Conservation (phyloP, 2,113 vertebrate species). For the Microcebus tavaratra region DNA sequence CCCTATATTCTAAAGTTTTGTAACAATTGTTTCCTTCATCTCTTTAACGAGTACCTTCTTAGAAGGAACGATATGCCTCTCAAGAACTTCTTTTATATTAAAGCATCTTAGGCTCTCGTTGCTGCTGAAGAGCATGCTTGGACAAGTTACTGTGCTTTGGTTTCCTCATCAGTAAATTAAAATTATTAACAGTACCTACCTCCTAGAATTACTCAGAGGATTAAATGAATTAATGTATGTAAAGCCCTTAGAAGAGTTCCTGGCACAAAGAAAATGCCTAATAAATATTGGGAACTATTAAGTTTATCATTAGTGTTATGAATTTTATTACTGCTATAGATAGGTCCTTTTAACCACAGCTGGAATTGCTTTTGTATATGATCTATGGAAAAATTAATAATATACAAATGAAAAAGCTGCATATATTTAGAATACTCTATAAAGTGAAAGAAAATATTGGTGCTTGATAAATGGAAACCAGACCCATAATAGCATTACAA, state of each 20-base stretch:
- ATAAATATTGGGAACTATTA: constrained; percentile 7
- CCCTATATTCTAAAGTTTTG: not conserved
- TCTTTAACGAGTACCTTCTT: not conserved
- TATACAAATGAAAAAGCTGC: constrained; percentile 46
- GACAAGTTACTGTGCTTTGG: not conserved
- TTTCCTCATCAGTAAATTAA: not conserved
- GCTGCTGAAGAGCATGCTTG: not conserved
- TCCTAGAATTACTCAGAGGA: not conserved
- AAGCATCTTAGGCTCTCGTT: not conserved
- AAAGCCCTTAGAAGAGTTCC: not conserved
- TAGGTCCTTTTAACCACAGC: not conserved
- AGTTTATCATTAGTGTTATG: constrained; percentile 2
- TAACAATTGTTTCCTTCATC: not conserved
- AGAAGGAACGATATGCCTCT: not conserved
- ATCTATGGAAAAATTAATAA: constrained; percentile 55
- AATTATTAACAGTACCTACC: not conserved
- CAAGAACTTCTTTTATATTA: not conserved
- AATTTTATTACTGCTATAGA: not conserved
- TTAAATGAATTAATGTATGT: not conserved
- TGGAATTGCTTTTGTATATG: constrained; percentile 29
- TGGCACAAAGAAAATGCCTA: not conserved
- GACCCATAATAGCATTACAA: constrained; percentile 54
- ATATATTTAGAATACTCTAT: constrained; percentile 44
- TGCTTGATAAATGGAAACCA: constrained; percentile 72
- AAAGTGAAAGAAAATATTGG: constrained; percentile 52